These are phyloP conservation scores for Drosophila mulleri DNA, from an alignment of 2,888 invertebrate genomes.

Conservation along the genomic window DNA sequence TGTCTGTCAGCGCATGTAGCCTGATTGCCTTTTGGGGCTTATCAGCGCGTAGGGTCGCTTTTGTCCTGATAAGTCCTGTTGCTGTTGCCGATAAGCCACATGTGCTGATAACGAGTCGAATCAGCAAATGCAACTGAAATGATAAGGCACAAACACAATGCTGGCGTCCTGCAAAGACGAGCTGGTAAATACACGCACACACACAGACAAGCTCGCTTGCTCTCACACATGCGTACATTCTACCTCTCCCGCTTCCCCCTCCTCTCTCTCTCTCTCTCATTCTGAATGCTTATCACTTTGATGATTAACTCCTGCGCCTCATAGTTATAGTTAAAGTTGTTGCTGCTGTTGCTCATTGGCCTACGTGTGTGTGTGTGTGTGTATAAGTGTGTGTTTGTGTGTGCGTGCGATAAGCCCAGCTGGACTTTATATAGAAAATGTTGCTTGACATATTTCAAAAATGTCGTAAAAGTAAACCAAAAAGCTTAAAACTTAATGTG, in stretches of 20 bases:
- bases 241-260: background rate
- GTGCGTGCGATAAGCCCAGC: slow-evolving; percentile 22
- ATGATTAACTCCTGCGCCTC: slow-evolving; percentile 53
- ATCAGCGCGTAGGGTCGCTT: slow-evolving; percentile 45
- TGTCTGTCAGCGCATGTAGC: background rate
- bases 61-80: slow-evolving; percentile 52
- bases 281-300: slow-evolving; percentile 33
- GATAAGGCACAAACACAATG: slow-evolving; percentile 38
- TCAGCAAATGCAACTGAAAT: slow-evolving; percentile 38
- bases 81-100: slow-evolving; percentile 44
- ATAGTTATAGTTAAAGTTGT: slow-evolving; percentile 1
- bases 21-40: slow-evolving; percentile 21
- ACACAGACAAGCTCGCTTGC: slow-evolving; percentile 7
- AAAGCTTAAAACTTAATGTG: background rate
- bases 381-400: background rate
- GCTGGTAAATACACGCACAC: slow-evolving; percentile 7
- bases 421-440: slow-evolving; percentile 12
- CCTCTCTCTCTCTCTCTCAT: background rate
- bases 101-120: slow-evolving; percentile 58
- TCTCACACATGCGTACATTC: background rate
- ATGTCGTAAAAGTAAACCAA: background rate
- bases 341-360: background rate
- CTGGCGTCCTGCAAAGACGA: slow-evolving; percentile 58
- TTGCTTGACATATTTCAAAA: background rate
- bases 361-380: background rate